These are phyloP conservation scores for Oxycera nigricornis DNA, from an alignment of 2,888 invertebrate genomes.

Conservation along the genomic window DNA sequence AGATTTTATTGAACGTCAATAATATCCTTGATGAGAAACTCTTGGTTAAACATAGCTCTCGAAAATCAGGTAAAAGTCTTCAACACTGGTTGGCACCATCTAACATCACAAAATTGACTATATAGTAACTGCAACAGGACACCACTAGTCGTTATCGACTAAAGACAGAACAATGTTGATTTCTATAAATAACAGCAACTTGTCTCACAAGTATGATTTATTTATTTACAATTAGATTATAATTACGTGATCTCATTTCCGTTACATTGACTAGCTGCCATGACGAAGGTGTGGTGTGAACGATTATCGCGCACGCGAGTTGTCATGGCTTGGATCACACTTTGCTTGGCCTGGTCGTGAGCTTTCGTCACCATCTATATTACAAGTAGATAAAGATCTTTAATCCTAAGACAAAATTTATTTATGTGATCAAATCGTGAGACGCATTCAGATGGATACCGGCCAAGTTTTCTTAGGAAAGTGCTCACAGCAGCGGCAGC, in stretches of 20 bases:
- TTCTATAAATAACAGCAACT: constrained; percentile 4
- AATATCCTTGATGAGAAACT: no score
- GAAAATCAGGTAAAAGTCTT: no score
- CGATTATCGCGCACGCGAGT: constrained; percentile 6
- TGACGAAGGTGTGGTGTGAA: constrained; percentile 19
- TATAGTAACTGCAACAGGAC: neutral
- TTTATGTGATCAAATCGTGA: constrained; percentile 18
- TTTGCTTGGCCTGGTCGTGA: neutral
- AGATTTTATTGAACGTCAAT: no score
- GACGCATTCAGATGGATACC: constrained; percentile 12
- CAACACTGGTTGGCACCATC: no score
- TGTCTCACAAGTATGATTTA: constrained; percentile 46
- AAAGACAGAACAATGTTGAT: constrained; percentile 11
- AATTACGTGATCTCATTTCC: constrained; percentile 53
- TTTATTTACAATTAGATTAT: constrained; percentile 52
- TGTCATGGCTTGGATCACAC: constrained; percentile 29
- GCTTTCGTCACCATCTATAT: constrained; percentile 32
- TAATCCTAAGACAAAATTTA: neutral
- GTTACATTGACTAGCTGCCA: constrained; percentile 47
- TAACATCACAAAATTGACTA: no score
- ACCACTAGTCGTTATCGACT: neutral
- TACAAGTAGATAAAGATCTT: constrained; percentile 4
- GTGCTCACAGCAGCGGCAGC: neutral
- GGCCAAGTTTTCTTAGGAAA: constrained; percentile 18
- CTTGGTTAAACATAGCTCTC: no score